Evolutionary conservation across 2,113 vertebrate genomes (phyloP).

Genomic region (Pogonocichla stellata): DNA sequence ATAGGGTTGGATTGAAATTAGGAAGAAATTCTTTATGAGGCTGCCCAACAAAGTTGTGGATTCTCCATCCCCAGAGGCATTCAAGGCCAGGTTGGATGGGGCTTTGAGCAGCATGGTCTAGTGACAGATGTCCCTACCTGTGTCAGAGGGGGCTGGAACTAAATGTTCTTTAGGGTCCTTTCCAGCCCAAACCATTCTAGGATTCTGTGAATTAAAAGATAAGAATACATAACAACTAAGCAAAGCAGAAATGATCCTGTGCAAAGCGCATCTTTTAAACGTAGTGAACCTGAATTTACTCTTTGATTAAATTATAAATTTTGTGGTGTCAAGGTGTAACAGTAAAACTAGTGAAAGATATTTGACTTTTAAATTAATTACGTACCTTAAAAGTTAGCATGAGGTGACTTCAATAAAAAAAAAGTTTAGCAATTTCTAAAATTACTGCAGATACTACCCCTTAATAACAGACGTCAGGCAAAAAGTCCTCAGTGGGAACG

Average conservation of each 20-base stretch:
- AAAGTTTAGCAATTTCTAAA: not conserved
- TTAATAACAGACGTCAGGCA: not conserved
- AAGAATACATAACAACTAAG: not conserved
- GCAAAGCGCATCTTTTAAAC: not conserved
- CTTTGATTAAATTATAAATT: not conserved
- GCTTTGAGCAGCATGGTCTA: not conserved
- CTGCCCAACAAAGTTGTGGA: not conserved
- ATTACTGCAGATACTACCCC: not conserved
- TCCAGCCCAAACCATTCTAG: not conserved
- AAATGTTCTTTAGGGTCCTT: not conserved
- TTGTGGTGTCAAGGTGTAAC: not conserved
- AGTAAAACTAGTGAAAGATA: not conserved
- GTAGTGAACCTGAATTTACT: not conserved
- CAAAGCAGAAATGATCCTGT: not conserved
- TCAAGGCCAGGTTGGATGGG: not conserved
- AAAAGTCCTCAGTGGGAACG: not conserved
- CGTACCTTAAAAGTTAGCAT: not conserved
- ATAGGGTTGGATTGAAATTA: not conserved
- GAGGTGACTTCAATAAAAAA: not conserved
- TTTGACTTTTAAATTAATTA: not conserved
- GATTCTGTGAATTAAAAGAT: not conserved
- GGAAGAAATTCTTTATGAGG: not conserved
- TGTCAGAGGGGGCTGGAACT: not conserved
- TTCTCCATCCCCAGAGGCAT: not conserved
- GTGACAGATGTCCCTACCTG: not conserved